A percentile compares a stretch with the other conserved stretches of the same genome.
Conservation (phyloP, 2,113 vertebrate genomes). For the Lucifuga dentata region DNA sequence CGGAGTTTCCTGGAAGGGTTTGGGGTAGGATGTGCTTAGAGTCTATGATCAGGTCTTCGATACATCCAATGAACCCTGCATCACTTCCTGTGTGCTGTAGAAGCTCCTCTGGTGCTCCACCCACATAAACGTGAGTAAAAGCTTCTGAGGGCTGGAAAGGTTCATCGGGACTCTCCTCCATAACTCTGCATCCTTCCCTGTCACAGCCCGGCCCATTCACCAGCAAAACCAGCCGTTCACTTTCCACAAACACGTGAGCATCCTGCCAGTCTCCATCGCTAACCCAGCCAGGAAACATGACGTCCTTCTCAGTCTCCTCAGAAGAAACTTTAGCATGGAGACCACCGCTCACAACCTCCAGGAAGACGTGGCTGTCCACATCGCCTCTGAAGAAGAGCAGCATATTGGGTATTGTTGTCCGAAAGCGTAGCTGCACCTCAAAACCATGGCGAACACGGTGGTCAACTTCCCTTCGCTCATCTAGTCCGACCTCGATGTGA, state of each 20-base stretch:
- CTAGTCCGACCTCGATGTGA: conserved; percentile 71
- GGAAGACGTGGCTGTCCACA: conserved; percentile 74
- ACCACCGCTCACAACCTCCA: conserved; percentile 83
- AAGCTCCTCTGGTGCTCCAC: conserved; percentile 77
- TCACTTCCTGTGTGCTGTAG: conserved; percentile 64
- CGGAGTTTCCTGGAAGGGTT: conserved; percentile 41
- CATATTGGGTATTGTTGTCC: conserved; percentile 87
- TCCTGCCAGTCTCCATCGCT: conserved; percentile 89
- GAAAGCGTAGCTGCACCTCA: conserved; percentile 84
- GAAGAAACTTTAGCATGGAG: conserved; percentile 78
- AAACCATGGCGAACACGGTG: conserved; percentile 32
- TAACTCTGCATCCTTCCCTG: conserved; percentile 74
- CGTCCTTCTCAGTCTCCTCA: conserved; percentile 60
- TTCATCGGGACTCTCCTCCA: conserved; percentile 37
- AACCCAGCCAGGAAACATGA: conserved; percentile 66
- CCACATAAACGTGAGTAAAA: conserved; percentile 74
- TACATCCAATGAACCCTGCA: conserved; percentile 87
- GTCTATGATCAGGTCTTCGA: conserved; percentile 88
- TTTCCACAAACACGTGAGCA: conserved; percentile 65
- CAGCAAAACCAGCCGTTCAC: conserved; percentile 78
- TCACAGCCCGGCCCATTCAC: conserved; percentile 80
- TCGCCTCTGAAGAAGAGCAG: conserved; percentile 84
- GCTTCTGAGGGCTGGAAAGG: conserved; percentile 54
- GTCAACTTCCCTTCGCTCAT: conserved; percentile 58
- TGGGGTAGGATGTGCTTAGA: conserved; percentile 79